Evolutionary conservation across 2,888 invertebrate genomes (phyloP).

Genomic region (Hyposoter didymator): DNA sequence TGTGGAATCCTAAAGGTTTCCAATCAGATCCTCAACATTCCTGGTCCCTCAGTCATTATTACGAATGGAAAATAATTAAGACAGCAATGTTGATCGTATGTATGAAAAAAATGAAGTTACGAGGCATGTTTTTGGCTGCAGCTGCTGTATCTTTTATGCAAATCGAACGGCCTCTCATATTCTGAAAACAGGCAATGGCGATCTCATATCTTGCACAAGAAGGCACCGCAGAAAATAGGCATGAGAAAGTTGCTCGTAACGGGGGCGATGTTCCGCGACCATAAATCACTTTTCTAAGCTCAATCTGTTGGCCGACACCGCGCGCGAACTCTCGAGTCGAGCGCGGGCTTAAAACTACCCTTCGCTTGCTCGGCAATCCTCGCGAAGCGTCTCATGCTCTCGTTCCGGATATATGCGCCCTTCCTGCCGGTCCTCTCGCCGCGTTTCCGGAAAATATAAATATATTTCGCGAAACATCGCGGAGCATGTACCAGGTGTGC

Average conservation of each 20-base stretch:
- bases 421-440: neutral
- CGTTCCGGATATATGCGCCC: slow-evolving; percentile 42
- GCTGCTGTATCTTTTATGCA: slow-evolving; percentile 82
- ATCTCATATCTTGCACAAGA: slow-evolving; percentile 74
- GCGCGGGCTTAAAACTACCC: slow-evolving; percentile 35
- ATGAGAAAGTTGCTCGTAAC: slow-evolving; percentile 79
- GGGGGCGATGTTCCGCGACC: slow-evolving; percentile 72
- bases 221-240: slow-evolving; percentile 75
- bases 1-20: neutral
- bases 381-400: slow-evolving; percentile 36
- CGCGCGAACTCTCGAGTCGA: slow-evolving; percentile 52
- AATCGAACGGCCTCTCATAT: slow-evolving; percentile 74
- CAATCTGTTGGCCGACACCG: slow-evolving; percentile 79
- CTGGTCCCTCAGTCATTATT: neutral
- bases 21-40: neutral
- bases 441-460: slow-evolving; percentile 45
- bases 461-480: slow-evolving; percentile 28
- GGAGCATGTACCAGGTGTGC: slow-evolving; percentile 51
- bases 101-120: slow-evolving; percentile 48
- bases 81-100: neutral
- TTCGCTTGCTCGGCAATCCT: slow-evolving; percentile 45
- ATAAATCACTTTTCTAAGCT: slow-evolving; percentile 82
- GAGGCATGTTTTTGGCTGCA: slow-evolving; percentile 70
- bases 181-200: slow-evolving; percentile 67
- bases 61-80: slow-evolving; percentile 10